These are phyloP conservation scores for Pristionchus entomophagus DNA, from an alignment of 2,888 invertebrate species.

Conservation along the genomic window DNA sequence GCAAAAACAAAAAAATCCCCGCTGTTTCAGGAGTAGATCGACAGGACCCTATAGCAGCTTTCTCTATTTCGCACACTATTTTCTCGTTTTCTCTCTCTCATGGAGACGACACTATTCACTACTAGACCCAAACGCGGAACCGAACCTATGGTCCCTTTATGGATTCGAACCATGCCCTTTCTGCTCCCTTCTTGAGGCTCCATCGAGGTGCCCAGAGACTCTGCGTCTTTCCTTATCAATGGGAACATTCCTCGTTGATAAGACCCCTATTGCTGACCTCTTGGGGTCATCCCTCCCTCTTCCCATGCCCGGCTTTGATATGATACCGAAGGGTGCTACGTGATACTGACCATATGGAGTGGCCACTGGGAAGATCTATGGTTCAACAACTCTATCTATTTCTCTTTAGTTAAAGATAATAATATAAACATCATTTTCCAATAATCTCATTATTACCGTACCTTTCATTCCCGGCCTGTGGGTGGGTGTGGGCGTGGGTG, in stretches of 20 bases:
- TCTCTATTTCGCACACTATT: no score
- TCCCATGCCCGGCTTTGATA: not conserved
- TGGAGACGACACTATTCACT: not conserved
- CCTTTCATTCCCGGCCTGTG: conserved; percentile 25
- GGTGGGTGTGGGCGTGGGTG: not conserved
- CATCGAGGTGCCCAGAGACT: no score
- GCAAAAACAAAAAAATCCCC: not conserved
- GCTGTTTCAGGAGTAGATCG: not conserved
- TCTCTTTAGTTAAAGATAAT: no score
- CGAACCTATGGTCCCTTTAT: not conserved
- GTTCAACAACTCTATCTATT: no score
- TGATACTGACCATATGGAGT: no score
- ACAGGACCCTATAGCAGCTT: no score
- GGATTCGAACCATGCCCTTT: not conserved
- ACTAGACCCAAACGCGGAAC: not conserved
- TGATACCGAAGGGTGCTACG: not conserved
- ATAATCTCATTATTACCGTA: no score
- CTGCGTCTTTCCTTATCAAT: not conserved
- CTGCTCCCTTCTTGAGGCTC: not conserved
- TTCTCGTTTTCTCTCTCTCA: no score
- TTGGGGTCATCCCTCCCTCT: conserved; percentile 9
- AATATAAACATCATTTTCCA: no score
- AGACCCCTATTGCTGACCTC: not conserved
- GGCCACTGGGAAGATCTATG: no score
- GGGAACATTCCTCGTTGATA: conserved; percentile 22